Base-by-base conservation (phyloP, 1,140 invertebrate genomes). In the Drosophila erecta region DNA sequence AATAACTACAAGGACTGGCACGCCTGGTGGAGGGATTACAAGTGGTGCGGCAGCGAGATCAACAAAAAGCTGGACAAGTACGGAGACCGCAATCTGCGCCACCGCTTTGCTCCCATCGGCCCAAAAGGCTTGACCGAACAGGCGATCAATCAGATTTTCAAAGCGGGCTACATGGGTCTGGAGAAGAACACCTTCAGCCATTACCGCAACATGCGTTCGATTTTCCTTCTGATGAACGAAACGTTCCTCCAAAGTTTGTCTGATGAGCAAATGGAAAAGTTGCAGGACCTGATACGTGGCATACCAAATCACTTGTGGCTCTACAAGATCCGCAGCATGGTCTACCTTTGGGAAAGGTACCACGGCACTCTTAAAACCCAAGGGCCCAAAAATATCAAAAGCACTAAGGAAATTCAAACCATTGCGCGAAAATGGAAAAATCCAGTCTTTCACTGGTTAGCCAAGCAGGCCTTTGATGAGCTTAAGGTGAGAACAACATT, bases 371-470 rank as follows among this genome's bases (percentile, higher is more conserved):
- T 64, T 2, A 66, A 58, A 20, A 35, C 3, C 24, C 8, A 30
- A 4, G 15, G 3, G 3, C 35, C 24, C n/a, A 46, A 3, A 1
- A 41, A 20, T 35, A 6, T 53, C 2, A 14, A 27, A 14, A 49
- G 37, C 7, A 11, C 46, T 3, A 43, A 30, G 15, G 22, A 7
- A 22, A 14, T 65, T 38, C 30, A 30, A 5, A 7, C 20, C 0
- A 40, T 69, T 14, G 17, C 20, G 2, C 7, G 5, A 1, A 43
- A 20, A 14, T 86, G 83, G 83, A 57, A 49, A 20, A 67, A 46
- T 55, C 79, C 83, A 0, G 15, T 64, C 8, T 89, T 87, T n/a
- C 83, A 87, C 37, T 87, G 83, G 83, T 24, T 83, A 15, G 79
- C 76, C 43, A 87, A 76, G 40, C 79, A 89, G 56, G 76, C 84